Conservation (phyloP, 2,888 invertebrate genomes). For the Heliconius ismenius region DNA sequence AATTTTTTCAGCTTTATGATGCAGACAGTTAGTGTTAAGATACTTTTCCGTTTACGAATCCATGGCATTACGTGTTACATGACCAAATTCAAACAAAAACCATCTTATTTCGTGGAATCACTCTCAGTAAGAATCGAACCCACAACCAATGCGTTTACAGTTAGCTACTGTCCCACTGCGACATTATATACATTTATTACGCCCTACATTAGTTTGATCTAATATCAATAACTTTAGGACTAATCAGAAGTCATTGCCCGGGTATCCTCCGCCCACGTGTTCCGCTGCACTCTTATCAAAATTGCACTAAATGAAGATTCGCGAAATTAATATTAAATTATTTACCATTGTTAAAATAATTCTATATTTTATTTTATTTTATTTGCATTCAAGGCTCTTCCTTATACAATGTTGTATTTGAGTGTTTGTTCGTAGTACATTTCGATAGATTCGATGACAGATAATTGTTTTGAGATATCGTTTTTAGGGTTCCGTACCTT, state of each 20-base stretch:
- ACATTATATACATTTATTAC: neutral
- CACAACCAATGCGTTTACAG: neutral
- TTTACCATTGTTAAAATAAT: neutral
- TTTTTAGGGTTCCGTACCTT: too few relatives aligned
- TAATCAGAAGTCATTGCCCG: conserved; percentile 39
- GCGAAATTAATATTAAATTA: conserved; percentile 1
- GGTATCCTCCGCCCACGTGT: conserved; percentile 38
- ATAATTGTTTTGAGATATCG: too few relatives aligned
- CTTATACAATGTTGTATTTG: too few relatives aligned
- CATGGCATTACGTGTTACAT: too few relatives aligned
- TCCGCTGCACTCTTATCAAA: conserved; percentile 41
- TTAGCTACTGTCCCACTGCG: neutral
- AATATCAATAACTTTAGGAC: conserved; percentile 24
- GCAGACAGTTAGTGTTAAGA: too few relatives aligned
- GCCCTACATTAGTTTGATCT: conserved; percentile 15
- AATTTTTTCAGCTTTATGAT: too few relatives aligned
- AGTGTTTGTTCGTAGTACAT: too few relatives aligned
- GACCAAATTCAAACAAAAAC: too few relatives aligned
- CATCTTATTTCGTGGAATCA: too few relatives aligned
- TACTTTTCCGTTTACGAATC: too few relatives aligned
- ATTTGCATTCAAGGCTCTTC: neutral
- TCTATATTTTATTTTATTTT: neutral
- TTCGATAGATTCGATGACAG: too few relatives aligned
- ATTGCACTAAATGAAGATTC: conserved; percentile 15
- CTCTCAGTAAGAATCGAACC: neutral